phyloP scores from a whole-genome alignment of 2,113 vertebrate species.

The Mirounga angustirostris region DNA sequence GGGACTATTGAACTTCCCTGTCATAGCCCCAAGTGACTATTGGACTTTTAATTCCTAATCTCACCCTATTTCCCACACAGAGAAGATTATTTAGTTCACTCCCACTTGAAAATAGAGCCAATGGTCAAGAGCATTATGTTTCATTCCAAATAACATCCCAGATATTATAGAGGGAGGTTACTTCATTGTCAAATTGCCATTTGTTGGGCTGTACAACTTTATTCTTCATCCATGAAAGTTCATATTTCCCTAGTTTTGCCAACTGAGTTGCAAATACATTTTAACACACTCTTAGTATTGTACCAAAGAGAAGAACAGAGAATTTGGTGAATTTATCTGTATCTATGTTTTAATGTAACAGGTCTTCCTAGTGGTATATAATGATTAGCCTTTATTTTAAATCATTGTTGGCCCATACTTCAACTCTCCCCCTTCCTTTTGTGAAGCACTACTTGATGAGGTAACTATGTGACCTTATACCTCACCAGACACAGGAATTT shows the following conservation, averaged over 20 bases:
- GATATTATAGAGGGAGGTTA: not conserved
- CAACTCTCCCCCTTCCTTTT: not conserved
- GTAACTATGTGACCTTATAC: constrained; percentile 25
- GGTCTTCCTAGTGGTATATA: not conserved
- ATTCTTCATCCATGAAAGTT: not conserved
- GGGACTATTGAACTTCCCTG: not conserved
- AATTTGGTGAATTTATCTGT: not conserved
- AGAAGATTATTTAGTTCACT: not conserved
- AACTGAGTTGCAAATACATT: not conserved
- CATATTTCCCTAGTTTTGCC: not conserved
- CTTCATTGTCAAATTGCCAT: not conserved
- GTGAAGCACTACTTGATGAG: constrained; percentile 50
- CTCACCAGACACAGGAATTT: constrained; percentile 9
- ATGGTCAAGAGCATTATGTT: not conserved
- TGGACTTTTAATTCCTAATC: not conserved
- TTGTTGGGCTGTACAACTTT: not conserved
- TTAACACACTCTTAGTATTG: not conserved
- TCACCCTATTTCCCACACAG: not conserved
- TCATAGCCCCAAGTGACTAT: not conserved
- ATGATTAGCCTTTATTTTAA: constrained; percentile 16
- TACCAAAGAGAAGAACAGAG: not conserved
- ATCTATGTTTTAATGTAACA: not conserved
- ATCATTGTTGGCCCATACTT: constrained; percentile 41
- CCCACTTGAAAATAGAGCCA: not conserved
- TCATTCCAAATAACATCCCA: not conserved